These are phyloP conservation scores for Oncorhynchus clarkii DNA, from an alignment of 2,113 vertebrate species.

Conservation along the genomic window DNA sequence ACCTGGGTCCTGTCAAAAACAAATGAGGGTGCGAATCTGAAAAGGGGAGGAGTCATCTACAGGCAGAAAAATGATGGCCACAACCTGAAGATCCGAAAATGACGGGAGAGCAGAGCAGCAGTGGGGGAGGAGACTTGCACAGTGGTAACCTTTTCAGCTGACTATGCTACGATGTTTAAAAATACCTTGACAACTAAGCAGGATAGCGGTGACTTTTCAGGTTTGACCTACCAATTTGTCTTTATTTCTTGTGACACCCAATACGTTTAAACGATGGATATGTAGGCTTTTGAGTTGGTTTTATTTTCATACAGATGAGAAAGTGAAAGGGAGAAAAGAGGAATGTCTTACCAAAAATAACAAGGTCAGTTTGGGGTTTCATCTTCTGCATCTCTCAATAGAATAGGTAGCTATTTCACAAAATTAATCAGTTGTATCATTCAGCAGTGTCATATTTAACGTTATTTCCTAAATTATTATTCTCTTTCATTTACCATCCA, in stretches of 20 bases:
- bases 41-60: slow-evolving; percentile 52
- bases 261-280: not conserved
- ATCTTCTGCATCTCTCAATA: slow-evolving; percentile 3
- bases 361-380: slow-evolving; percentile 69
- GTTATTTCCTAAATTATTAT: not conserved
- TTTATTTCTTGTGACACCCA: not conserved
- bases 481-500: not conserved
- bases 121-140: slow-evolving; percentile 35
- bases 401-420: not conserved
- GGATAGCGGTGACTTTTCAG: not conserved
- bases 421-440: not conserved
- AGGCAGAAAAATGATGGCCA: slow-evolving; percentile 35
- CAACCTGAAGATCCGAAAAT: slow-evolving; percentile 60
- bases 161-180: not conserved
- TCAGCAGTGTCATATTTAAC: not conserved
- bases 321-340: slow-evolving; percentile 22
- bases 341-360: slow-evolving; percentile 42
- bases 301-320: slow-evolving; percentile 19
- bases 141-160: not conserved
- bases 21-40: not conserved
- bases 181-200: not conserved
- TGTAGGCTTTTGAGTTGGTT: slow-evolving; percentile 9
- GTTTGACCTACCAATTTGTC: not conserved
- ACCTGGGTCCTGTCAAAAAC: slow-evolving; percentile 43
- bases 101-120: slow-evolving; percentile 33